Base-by-base conservation (phyloP, 2,888 invertebrate species). In the Creontiades dilutus region DNA sequence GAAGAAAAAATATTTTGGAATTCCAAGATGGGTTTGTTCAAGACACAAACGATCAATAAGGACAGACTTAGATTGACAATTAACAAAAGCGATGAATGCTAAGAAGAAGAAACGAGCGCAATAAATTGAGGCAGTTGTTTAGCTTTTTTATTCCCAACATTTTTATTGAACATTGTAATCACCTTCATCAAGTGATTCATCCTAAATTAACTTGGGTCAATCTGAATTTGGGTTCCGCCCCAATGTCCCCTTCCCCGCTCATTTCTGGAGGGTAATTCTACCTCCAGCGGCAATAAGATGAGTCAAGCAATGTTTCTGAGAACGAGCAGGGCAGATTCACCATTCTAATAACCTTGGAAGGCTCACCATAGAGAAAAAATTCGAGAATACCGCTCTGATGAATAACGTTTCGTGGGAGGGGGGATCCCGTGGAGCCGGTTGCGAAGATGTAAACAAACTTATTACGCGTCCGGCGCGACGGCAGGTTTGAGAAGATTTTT, bases 361-460 rank as follows among this genome's bases (percentile, higher is more conserved):
- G 16, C 47, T 78, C 28, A 75, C 28, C 12, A 19, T 1, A 47
- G 16, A 78, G 47, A 78, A 47, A 78, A 78, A 78, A 78, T 13
- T 4, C 16, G n/a, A 78, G 46, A 46, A n/a, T 19, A 12, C 46
- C 78, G n/a, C 78, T 46, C 78, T 37, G 78, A 78, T 78, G 37
- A 28, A 78, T 78, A 78, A 19, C 78, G 78, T 46, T 78, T 37
- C 28, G 47, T n/a, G 47, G 37, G 76, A 57, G 57, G 27, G 4
- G 23, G 68, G 68, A 23, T 68, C 68, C 19, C 23, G 68, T 13
- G 68, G 19, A 68, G 78, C 78, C 78, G 78, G 78, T 78, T 19
- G 37, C 13, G 37, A 46, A 47, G 78, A 78, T 46, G 78, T 78
- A 78, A 78, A 78, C 78, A 78, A 78, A 78, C 78, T 78, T 78